Percentiles rank a stretch among this genome's conserved stretches.
Conservation (phyloP, 2,797 vertebrate genomes). For the Lagodon rhomboides region DNA sequence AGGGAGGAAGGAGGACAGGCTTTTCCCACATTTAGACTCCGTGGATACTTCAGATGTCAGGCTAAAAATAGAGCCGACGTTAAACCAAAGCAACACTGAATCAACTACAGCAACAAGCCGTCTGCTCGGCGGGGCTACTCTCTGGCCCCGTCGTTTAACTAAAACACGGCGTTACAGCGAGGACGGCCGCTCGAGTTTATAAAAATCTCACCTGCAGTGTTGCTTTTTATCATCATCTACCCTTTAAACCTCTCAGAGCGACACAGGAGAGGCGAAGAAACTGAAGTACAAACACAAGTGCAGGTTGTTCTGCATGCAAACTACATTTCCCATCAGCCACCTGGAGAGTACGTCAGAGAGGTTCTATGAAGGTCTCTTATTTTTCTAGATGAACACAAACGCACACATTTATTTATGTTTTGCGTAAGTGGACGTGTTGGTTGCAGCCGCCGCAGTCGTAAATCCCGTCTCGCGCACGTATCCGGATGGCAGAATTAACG, state of each 20-base stretch:
- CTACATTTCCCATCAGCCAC: too few relatives aligned
- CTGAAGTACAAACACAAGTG: too few relatives aligned
- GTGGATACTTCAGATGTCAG: slow-evolving; percentile 95
- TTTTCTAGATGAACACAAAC: background rate
- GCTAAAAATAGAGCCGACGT: slow-evolving; percentile 94
- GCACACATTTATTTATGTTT: background rate
- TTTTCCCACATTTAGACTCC: slow-evolving; percentile 99
- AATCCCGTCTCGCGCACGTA: too few relatives aligned
- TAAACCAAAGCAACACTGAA: slow-evolving; percentile 86
- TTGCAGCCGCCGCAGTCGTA: too few relatives aligned
- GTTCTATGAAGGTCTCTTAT: background rate
- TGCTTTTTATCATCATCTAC: background rate
- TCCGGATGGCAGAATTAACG: too few relatives aligned
- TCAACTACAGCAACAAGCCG: slow-evolving; percentile 55
- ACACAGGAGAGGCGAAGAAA: background rate
- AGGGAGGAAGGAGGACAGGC: slow-evolving; percentile 86
- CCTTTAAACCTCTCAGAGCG: background rate
- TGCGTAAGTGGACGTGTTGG: background rate
- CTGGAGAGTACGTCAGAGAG: background rate
- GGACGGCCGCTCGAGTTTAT: background rate
- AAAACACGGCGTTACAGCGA: background rate
- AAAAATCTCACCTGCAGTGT: background rate
- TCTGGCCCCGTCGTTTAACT: background rate
- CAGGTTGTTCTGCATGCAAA: too few relatives aligned
- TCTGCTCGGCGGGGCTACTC: slow-evolving; percentile 25